Percentiles rank a stretch among this genome's conserved stretches.
Conservation (phyloP, 2,113 vertebrate species). For the Fulica atra region DNA sequence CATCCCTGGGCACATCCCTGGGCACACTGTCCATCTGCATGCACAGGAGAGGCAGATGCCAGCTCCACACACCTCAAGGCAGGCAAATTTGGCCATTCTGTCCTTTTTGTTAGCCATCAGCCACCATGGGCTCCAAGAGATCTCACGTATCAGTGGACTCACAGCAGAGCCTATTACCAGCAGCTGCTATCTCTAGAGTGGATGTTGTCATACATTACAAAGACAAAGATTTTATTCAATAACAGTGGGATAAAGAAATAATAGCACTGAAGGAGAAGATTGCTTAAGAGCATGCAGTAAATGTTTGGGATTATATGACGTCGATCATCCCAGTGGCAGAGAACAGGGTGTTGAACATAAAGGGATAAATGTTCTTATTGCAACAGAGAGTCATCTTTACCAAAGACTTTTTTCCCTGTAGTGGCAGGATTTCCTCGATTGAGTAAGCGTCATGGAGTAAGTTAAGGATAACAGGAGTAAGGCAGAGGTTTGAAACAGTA, state of each 20-base stretch:
- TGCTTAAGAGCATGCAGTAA: neutral
- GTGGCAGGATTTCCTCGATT: slow-evolving; percentile 18
- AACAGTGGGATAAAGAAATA: neutral
- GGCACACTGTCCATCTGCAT: accelerated
- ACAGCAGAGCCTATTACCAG: neutral
- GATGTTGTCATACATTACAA: neutral
- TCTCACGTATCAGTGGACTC: neutral
- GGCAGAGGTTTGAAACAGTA: slow-evolving; percentile 60
- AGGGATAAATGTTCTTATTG: slow-evolving; percentile 32
- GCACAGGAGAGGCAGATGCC: neutral
- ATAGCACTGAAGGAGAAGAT: neutral
- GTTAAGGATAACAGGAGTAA: slow-evolving; percentile 42
- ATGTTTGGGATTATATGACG: neutral
- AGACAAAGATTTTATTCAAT: neutral
- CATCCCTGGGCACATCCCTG: neutral
- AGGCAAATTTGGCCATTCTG: neutral
- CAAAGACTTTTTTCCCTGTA: slow-evolving; percentile 20
- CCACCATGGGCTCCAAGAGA: neutral
- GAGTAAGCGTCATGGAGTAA: slow-evolving; percentile 37
- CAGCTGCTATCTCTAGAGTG: neutral
- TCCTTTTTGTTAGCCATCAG: neutral
- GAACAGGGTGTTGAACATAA: slow-evolving; percentile 14
- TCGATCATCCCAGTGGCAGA: neutral
- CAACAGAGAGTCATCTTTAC: slow-evolving; percentile 16
- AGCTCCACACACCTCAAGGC: neutral